Conservation (phyloP, 2,888 invertebrate species). For the Hofmannophila pseudospretella region DNA sequence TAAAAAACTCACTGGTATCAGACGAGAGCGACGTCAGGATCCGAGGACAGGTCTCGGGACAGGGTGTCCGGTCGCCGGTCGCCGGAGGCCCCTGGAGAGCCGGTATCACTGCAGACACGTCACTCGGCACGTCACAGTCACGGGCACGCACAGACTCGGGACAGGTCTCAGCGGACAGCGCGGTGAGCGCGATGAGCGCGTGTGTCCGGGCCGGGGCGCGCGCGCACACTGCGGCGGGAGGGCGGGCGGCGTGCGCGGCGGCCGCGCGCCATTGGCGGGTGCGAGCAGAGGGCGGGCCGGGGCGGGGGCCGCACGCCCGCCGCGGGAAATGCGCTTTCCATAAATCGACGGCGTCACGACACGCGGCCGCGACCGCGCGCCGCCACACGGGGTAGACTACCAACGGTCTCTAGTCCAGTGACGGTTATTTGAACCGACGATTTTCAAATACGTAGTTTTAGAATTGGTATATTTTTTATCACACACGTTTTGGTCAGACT, state of each 20-base stretch:
- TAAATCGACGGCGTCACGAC: no score
- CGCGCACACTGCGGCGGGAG: slow-evolving; percentile 37
- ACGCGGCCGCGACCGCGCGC: no score
- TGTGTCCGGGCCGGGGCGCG: slow-evolving; percentile 35
- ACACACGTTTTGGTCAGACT: no score
- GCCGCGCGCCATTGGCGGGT: slow-evolving; percentile 19
- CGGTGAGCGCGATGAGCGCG: slow-evolving; percentile 33
- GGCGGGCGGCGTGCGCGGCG: slow-evolving; percentile 18
- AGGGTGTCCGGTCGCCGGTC: background rate
- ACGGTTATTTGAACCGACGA: no score
- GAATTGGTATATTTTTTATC: no score
- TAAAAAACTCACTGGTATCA: no score
- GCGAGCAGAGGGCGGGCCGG: slow-evolving; percentile 18
- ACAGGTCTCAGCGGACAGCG: slow-evolving; percentile 14
- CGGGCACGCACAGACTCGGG: background rate
- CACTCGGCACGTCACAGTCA: background rate
- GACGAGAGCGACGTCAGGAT: no score
- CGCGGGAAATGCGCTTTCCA: slow-evolving; percentile 38
- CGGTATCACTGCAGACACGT: background rate
- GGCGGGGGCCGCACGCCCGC: slow-evolving; percentile 15
- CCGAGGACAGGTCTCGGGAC: no score
- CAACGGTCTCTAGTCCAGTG: no score
- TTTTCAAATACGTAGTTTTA: no score
- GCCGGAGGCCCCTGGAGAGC: background rate
- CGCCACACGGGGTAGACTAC: no score